Conservation (phyloP, 2,888 invertebrate genomes). For the Hypselothyrea guttata region DNA sequence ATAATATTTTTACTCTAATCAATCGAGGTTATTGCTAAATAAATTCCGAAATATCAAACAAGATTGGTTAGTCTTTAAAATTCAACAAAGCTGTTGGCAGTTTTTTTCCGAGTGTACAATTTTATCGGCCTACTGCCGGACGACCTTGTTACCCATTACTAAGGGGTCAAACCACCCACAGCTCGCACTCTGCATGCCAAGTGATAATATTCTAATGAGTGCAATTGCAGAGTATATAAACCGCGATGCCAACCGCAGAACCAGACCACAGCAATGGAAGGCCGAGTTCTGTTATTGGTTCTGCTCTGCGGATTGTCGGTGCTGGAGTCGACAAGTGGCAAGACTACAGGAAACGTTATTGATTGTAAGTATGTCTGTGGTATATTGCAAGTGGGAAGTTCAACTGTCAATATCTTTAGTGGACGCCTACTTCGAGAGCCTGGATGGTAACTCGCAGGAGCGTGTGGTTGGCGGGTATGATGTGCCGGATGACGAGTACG, state of each 20-base stretch:
- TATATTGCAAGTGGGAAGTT: background rate
- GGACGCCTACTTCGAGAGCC: constrained; percentile 66
- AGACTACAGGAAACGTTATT: constrained; percentile 37
- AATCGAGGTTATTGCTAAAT: too few relatives aligned
- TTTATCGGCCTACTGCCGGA: constrained; percentile 17
- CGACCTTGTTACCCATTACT: constrained; percentile 58
- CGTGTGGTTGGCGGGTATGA: constrained; percentile 79
- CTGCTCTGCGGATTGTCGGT: constrained; percentile 19
- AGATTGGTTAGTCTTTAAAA: too few relatives aligned
- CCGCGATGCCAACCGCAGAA: constrained; percentile 12
- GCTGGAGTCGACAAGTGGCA: constrained; percentile 4
- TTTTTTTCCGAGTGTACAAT: too few relatives aligned
- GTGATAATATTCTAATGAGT: constrained; percentile 63
- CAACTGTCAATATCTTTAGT: constrained; percentile 36
- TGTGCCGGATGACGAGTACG: constrained; percentile 65
- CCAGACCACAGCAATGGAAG: constrained; percentile 27
- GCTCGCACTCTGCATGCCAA: constrained; percentile 12
- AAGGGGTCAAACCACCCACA: constrained; percentile 49
- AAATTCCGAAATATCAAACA: too few relatives aligned
- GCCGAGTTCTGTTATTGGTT: constrained; percentile 9
- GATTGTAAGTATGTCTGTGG: constrained; percentile 51
- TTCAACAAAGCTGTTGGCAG: too few relatives aligned
- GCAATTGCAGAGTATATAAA: constrained; percentile 44
- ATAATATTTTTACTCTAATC: too few relatives aligned
- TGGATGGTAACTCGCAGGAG: constrained; percentile 66